These are phyloP conservation scores for Heliconius eleuchia DNA, from an alignment of 1,140 invertebrate genomes.

Conservation along the genomic window DNA sequence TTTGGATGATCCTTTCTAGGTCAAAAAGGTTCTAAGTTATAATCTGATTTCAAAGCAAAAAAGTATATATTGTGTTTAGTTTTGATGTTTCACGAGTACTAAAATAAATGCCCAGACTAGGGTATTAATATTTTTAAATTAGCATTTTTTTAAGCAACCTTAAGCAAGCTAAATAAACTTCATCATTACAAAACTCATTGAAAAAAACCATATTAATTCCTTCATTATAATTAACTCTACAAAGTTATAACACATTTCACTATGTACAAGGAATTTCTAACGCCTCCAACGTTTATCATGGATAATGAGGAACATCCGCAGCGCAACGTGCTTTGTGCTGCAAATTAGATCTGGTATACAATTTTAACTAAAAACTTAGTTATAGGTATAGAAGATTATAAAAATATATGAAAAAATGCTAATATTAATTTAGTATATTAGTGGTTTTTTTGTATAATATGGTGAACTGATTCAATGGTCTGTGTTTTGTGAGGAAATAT, in stretches of 20 bases:
- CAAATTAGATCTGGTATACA: slow-evolving; percentile 16
- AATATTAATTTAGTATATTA: not conserved
- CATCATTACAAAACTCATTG: not conserved
- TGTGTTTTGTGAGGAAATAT: too few species aligned
- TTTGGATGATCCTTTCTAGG: too few species aligned
- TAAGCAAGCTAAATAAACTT: not conserved
- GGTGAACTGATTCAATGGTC: not conserved
- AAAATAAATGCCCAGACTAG: too few species aligned
- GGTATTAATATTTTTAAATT: too few species aligned
- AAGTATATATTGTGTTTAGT: too few species aligned
- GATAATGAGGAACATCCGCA: slow-evolving; percentile 28
- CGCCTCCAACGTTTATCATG: slow-evolving; percentile 22
- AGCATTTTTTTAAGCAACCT: too few species aligned
- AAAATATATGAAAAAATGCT: not conserved
- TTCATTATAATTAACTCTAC: not conserved
- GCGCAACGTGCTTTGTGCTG: slow-evolving; percentile 19
- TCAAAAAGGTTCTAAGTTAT: too few species aligned
- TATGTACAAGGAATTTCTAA: slow-evolving; percentile 18
- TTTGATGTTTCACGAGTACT: too few species aligned
- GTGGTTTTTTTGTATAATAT: not conserved
- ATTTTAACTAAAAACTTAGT: slow-evolving; percentile 12
- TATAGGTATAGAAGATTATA: not conserved
- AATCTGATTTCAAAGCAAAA: too few species aligned
- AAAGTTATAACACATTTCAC: not conserved
- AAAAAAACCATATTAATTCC: slow-evolving; percentile 2